Conservation (phyloP, 64 coral and sea anemone genomes). For the Hydrozoanthus tunicans region DNA sequence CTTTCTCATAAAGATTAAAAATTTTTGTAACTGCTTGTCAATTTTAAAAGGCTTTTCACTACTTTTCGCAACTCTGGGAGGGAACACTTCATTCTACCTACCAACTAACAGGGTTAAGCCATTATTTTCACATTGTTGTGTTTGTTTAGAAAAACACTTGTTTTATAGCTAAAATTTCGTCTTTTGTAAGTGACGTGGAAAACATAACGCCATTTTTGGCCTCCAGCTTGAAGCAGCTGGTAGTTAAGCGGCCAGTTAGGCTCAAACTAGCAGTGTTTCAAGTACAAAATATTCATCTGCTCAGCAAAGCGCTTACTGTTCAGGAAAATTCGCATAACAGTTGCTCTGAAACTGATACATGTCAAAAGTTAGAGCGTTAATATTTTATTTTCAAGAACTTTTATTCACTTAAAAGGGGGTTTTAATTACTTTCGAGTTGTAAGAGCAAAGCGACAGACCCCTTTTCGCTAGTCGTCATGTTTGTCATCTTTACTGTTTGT, state of each 20-base stretch:
- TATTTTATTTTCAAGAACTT: slow-evolving; percentile 1
- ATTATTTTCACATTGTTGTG: background rate
- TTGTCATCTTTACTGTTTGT: background rate
- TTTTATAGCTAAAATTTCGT: too few species aligned
- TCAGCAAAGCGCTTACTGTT: background rate
- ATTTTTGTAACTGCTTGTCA: background rate
- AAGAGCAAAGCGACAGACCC: too few species aligned
- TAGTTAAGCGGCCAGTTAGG: background rate
- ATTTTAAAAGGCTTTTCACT: background rate
- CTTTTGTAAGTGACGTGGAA: background rate
- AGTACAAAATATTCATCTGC: background rate
- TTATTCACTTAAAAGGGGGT: background rate
- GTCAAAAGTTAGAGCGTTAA: background rate
- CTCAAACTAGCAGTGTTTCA: background rate
- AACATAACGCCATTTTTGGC: background rate
- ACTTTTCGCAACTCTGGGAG: background rate
- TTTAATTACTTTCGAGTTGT: background rate
- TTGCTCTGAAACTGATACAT: background rate
- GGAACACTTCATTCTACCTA: background rate
- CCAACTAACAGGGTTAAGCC: background rate
- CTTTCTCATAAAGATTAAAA: background rate
- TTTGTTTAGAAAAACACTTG: too few species aligned
- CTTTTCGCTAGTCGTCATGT: background rate
- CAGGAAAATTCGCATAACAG: background rate
- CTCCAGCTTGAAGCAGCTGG: background rate